Evolutionary conservation across 2,888 invertebrate species (phyloP), one percentile per base, ranked within the genome.

Genomic region (Drosophila acutilabella): DNA sequence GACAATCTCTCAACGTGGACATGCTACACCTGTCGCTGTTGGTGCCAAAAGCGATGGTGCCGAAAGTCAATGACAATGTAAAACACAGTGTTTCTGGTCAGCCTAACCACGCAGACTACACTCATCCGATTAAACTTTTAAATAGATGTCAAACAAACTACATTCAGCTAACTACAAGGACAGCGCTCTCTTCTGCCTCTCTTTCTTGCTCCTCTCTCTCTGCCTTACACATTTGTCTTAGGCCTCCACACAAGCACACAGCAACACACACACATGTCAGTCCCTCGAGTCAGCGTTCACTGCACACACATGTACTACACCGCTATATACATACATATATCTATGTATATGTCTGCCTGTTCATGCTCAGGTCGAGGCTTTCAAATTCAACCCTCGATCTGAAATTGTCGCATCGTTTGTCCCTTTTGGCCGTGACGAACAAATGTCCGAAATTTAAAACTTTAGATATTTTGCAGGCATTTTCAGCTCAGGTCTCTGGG

Each of bases 41-140:
- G 67, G 44, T 68, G 74, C 38, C 73, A 30, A 30, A 30, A 30
- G 30, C 30, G 30, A 8, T 30, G 70, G 68, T 73, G 68, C 74
- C 71, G 82, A 81, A 84, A 85, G 77, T 86, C 88, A 86, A 80
- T 84, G 88, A 86, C 86, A 74, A 80, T 82, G 82, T 82, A 77
- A 81, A 85, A 82, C 82, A 82, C 82, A 54, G 74, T 82, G 82
- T 82, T 82, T 73, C 13, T 81, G 89, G 89, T 85, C 89, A 81
- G 85, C 81, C 89, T 89, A 87, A 86, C 85, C 85, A 85, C 89
- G 89, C 78, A 71, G 85, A 88, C 89, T 89, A 89, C 86, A 82
- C 88, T 88, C 86, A 88, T 89, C 89, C 86, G 89, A 89, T 87
- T 89, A 89, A 87, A 87, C 86, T 87, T 87, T 87, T 89, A 89